These are phyloP conservation scores for Pollenia angustigena DNA, from an alignment of 2,888 invertebrate genomes.

Conservation along the genomic window DNA sequence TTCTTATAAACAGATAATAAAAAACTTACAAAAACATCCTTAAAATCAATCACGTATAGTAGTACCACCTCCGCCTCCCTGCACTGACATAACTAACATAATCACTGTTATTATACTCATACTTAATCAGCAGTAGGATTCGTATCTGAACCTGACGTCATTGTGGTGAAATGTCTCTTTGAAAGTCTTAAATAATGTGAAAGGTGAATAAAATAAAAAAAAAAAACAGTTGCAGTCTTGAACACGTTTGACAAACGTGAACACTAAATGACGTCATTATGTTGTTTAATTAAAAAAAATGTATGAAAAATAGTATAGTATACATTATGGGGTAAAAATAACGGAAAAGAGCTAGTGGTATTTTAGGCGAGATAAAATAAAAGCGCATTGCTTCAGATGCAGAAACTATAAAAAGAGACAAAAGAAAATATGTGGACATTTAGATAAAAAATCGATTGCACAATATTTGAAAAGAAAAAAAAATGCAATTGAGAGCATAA, in stretches of 20 bases:
- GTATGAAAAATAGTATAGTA: not conserved
- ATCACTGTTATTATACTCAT: not conserved
- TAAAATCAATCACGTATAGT: slow-evolving; percentile 19
- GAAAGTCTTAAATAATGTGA: not conserved
- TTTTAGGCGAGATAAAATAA: slow-evolving; percentile 47
- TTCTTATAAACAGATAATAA: too few species aligned
- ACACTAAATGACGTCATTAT: slow-evolving; percentile 65
- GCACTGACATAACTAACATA: not conserved
- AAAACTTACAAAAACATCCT: not conserved
- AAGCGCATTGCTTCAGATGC: slow-evolving; percentile 51
- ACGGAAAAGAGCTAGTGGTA: not conserved
- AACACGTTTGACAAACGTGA: slow-evolving; percentile 68
- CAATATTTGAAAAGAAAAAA: slow-evolving; percentile 31
- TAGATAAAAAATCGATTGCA: slow-evolving; percentile 67
- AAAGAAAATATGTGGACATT: not conserved
- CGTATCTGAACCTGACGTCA: slow-evolving; percentile 54
- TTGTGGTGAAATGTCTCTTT: slow-evolving; percentile 34
- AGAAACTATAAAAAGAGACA: not conserved
- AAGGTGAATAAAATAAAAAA: slow-evolving; percentile 40
- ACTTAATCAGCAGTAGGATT: not conserved
- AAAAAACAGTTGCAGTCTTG: slow-evolving; percentile 6
- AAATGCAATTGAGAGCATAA: not conserved
- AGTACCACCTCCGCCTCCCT: not conserved
- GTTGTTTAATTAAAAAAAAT: slow-evolving; percentile 12
- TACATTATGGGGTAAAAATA: not conserved